Evolutionary conservation across 2,888 invertebrate genomes (phyloP).

Genomic region (Eumerus sabulonum): DNA sequence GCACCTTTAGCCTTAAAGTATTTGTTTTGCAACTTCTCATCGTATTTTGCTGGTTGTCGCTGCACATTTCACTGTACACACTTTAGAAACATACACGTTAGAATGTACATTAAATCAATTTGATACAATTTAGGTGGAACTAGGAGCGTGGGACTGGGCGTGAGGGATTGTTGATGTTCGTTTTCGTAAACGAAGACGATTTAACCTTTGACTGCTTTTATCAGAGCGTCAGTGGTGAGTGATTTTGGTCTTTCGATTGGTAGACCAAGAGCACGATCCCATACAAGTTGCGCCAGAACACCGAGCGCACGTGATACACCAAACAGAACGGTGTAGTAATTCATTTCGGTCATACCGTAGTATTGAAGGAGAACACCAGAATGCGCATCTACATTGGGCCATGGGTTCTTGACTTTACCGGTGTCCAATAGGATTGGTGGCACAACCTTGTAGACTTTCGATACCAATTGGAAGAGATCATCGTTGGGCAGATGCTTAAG

Average conservation of each 20-base stretch:
- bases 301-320: slow-evolving; percentile 93
- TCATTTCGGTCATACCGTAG: slow-evolving; percentile 93
- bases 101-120: slow-evolving; percentile 41
- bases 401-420: slow-evolving; percentile 94
- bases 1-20: too few species aligned
- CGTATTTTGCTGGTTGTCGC: neutral
- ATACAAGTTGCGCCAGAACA: slow-evolving; percentile 87
- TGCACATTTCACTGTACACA: slow-evolving; percentile 41
- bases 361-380: slow-evolving; percentile 91
- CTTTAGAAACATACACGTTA: slow-evolving; percentile 32
- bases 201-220: slow-evolving; percentile 74
- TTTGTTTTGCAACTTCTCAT: too few species aligned
- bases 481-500: slow-evolving; percentile 91
- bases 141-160: slow-evolving; percentile 50
- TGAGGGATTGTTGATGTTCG: slow-evolving; percentile 35
- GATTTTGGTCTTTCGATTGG: slow-evolving; percentile 93
- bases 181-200: slow-evolving; percentile 11
- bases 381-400: slow-evolving; percentile 96
- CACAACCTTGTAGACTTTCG: slow-evolving; percentile 90
- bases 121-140: slow-evolving; percentile 64
- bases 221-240: slow-evolving; percentile 83
- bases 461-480: slow-evolving; percentile 88
- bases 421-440: slow-evolving; percentile 89
- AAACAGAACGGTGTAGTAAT: slow-evolving; percentile 93
- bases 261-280: slow-evolving; percentile 90